phyloP scores from a whole-genome alignment of 2,888 invertebrate genomes.

The Leistus spinibarbis region DNA sequence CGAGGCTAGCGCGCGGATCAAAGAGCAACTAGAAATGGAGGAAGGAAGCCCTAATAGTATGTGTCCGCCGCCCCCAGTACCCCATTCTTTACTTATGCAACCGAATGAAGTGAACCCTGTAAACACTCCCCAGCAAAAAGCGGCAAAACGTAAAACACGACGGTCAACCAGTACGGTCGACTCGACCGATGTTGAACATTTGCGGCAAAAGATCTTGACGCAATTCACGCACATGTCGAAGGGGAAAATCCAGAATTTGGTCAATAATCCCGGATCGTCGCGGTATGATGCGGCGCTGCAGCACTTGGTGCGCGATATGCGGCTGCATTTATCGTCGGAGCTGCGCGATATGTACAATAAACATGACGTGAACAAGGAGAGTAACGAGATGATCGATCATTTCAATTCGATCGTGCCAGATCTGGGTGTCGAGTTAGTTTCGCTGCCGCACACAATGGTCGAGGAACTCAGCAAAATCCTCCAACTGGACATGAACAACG shows the following conservation, averaged over 20 bases:
- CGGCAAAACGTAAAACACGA: neutral
- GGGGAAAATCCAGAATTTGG: constrained; percentile 51
- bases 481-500: constrained; percentile 24
- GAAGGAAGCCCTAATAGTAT: neutral
- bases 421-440: constrained; percentile 28
- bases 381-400: constrained; percentile 27
- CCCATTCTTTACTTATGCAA: neutral
- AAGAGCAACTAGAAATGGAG: constrained; percentile 8
- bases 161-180: neutral
- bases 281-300: constrained; percentile 52
- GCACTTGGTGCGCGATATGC: constrained; percentile 53
- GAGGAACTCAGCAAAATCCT: constrained; percentile 30
- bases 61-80: neutral
- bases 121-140: neutral
- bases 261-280: constrained; percentile 48
- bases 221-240: constrained; percentile 33
- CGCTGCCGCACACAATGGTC: constrained; percentile 28
- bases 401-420: constrained; percentile 34
- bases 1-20: constrained; percentile 29
- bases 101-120: neutral
- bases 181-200: constrained; percentile 12
- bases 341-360: constrained; percentile 51
- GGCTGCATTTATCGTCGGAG: constrained; percentile 53
- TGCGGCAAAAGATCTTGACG: constrained; percentile 26
- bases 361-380: neutral